These are phyloP conservation scores for Epizoanthus ramosus DNA, from an alignment of 92 coral and sea anemone species.

Conservation along the genomic window DNA sequence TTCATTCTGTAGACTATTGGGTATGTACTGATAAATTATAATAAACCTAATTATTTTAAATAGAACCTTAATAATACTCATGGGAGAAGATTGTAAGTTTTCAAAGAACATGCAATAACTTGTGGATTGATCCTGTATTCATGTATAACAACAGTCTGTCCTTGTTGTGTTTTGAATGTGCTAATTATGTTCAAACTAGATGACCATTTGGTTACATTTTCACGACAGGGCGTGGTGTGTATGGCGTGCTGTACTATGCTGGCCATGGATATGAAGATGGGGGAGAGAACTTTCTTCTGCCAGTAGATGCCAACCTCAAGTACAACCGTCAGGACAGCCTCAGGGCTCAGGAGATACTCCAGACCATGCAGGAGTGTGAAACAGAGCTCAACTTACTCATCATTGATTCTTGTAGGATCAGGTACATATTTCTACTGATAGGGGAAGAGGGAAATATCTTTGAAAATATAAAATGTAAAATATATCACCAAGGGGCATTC, in stretches of 20 bases:
- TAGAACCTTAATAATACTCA: not conserved
- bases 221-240: conserved; percentile 78
- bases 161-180: not conserved
- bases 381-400: conserved; percentile 86
- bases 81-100: not conserved
- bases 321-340: conserved; percentile 85
- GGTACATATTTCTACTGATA: conserved; percentile 41
- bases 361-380: conserved; percentile 89
- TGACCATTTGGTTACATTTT: not conserved
- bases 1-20: conserved; percentile 84
- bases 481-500: no score
- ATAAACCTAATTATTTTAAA: not conserved
- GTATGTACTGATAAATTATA: conserved; percentile 43
- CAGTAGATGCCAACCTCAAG: conserved; percentile 77
- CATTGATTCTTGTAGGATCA: conserved; percentile 91
- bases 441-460: no score
- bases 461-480: no score
- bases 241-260: conserved; percentile 92
- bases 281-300: conserved; percentile 90
- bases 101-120: not conserved
- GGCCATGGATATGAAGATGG: conserved; percentile 98
- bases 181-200: not conserved
- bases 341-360: conserved; percentile 92
- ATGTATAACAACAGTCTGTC: no score
- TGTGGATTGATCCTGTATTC: not conserved